Base-by-base conservation (phyloP, 2,797 vertebrate species). In the Choloepus didactylus region DNA sequence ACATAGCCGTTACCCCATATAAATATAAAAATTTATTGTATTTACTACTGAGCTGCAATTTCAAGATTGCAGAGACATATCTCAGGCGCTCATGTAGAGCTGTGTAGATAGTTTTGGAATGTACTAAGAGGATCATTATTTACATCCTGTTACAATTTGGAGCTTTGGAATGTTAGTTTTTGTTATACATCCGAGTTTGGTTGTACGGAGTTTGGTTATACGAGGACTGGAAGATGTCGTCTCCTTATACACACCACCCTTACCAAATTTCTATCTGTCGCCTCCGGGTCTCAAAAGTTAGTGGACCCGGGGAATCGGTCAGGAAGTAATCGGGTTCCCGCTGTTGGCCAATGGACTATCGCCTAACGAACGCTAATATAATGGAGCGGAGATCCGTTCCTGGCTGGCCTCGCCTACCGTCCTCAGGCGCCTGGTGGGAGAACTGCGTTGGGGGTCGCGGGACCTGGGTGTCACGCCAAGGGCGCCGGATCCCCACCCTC, bases 341-440 rank as follows among this genome's bases (percentile, higher is more conserved):
- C 84, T 70, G 87, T 64, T 5, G 56, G 23, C 59, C 80, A 11
- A 29, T 1, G 1, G 49, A 64, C n/a, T 70, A 54, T 23, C 0
- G 35, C 14, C 69, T 66, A 73, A 83, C 27, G 67, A 89, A 49
- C 1, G 23, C 38, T 18, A 14, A 46, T 2, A 5, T 70, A 18
- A 12, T 6, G 41, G 41, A 44, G 3, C 59, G 4, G 38, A 27
- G 66, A 27, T 41, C 27, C 1, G 19, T 25, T 10, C 29, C 6
- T 1, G 3, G 25, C 25, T 2, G 3, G 35, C 79, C 84, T 83
- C 19, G 9, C 25, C 38, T 1, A 29, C n/a, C 1, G 0, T 25
- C 69, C 0, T 15, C 59, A 21, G 76, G 64, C 44, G 0, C 67
- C 8, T 1, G 6, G 15, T 38, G 21, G 8, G 6, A 69, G 60